These are phyloP conservation scores for Anableps anableps DNA, from an alignment of 2,797 vertebrate genomes.

Conservation along the genomic window DNA sequence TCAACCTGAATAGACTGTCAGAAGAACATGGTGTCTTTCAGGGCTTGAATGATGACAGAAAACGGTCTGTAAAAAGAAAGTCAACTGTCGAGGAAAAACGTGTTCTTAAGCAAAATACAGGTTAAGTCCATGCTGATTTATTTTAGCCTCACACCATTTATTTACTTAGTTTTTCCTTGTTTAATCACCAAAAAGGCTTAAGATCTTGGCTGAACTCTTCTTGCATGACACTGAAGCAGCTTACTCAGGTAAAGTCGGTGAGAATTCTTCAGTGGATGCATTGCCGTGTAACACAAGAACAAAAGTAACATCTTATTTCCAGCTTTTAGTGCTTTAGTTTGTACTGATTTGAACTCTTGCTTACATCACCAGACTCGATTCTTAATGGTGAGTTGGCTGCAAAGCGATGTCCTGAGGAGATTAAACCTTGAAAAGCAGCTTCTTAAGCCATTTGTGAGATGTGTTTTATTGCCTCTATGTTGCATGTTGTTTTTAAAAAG, in stretches of 20 bases:
- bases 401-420: not conserved
- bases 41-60: not conserved
- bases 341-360: not conserved
- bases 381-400: not conserved
- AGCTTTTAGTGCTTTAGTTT: not conserved
- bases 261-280: not conserved
- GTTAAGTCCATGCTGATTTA: not conserved
- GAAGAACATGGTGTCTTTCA: not conserved
- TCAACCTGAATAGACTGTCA: not conserved
- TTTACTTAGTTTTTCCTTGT: not conserved
- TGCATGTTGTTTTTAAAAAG: no score
- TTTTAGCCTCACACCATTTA: slow-evolving; percentile 12
- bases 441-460: not conserved
- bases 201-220: not conserved
- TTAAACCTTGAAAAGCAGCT: not conserved
- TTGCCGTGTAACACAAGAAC: not conserved
- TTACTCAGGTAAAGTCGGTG: not conserved
- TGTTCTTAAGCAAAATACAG: slow-evolving; percentile 6
- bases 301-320: not conserved
- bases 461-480: not conserved
- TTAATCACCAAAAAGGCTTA: not conserved
- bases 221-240: not conserved
- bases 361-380: not conserved
- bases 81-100: slow-evolving; percentile 24
- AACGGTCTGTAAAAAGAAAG: not conserved